These are phyloP conservation scores for Microcebus lehilahytsara DNA, from an alignment of 2,113 vertebrate species.

Conservation along the genomic window DNA sequence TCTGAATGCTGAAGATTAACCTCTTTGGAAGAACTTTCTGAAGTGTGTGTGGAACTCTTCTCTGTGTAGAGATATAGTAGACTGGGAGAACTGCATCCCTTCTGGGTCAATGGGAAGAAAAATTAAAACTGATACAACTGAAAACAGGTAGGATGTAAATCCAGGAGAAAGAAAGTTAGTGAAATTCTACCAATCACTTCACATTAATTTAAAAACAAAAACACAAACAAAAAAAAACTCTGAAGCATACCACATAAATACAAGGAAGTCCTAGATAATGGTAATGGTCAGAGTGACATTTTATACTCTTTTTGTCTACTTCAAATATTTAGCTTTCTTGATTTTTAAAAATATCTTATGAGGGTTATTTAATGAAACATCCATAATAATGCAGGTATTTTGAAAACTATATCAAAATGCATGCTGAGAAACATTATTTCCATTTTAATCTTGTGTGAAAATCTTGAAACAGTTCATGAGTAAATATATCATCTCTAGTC, in stretches of 20 bases:
- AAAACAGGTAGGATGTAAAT: background rate
- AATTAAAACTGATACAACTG: background rate
- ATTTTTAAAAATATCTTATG: background rate
- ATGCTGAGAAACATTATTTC: background rate
- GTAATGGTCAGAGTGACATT: background rate
- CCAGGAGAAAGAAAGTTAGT: background rate
- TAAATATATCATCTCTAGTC: background rate
- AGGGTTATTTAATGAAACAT: background rate
- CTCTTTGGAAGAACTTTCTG: background rate
- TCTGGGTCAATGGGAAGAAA: background rate
- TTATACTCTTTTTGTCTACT: background rate
- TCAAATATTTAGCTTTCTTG: background rate
- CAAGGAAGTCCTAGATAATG: background rate
- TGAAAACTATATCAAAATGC: background rate
- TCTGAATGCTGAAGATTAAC: background rate
- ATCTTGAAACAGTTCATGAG: background rate
- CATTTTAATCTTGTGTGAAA: background rate
- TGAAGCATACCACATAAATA: background rate
- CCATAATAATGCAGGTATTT: background rate
- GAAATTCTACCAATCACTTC: background rate
- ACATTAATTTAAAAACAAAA: background rate
- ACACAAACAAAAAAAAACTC: background rate
- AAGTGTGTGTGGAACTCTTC: background rate
- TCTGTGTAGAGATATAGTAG: background rate
- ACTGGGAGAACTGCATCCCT: background rate